Evolutionary conservation across 2,888 invertebrate species (phyloP).

Genomic region (Gymnosoma rotundatum): DNA sequence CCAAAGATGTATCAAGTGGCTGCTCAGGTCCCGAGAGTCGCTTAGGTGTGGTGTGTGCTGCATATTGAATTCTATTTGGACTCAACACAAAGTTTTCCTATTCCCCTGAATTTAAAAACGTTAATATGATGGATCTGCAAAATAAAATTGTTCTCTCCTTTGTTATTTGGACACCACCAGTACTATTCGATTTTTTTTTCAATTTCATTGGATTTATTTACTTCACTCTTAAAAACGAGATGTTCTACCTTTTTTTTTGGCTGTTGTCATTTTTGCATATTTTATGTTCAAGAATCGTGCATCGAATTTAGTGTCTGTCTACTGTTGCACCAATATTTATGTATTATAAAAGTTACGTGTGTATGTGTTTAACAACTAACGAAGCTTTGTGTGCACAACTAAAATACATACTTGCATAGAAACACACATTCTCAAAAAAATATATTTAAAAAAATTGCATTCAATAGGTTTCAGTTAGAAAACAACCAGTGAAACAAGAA

Average conservation of each 20-base stretch:
- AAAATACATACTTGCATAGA: conserved; percentile 31
- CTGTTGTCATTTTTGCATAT: conserved; percentile 68
- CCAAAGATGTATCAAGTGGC: no score
- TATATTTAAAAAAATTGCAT: conserved; percentile 37
- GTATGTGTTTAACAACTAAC: conserved; percentile 45
- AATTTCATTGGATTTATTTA: conserved; percentile 61
- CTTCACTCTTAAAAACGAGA: conserved; percentile 64
- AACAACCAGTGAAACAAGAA: conserved; percentile 29
- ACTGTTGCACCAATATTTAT: conserved; percentile 33
- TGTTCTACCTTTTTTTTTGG: conserved; percentile 29
- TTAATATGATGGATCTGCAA: no score
- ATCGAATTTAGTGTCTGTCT: conserved; percentile 60
- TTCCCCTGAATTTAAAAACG: no score
- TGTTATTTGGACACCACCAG: conserved; percentile 12
- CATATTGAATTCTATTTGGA: no score
- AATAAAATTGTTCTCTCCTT: neutral
- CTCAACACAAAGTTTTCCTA: no score
- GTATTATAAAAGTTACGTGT: neutral
- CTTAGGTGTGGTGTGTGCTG: no score
- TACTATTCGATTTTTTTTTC: conserved; percentile 36
- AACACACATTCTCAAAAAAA: neutral
- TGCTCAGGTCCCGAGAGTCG: no score
- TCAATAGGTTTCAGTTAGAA: conserved; percentile 63
- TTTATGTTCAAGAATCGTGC: conserved; percentile 69
- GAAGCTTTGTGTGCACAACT: conserved; percentile 51